Conservation (phyloP, 2,888 invertebrate genomes). For the Anarsia innoxiella region DNA sequence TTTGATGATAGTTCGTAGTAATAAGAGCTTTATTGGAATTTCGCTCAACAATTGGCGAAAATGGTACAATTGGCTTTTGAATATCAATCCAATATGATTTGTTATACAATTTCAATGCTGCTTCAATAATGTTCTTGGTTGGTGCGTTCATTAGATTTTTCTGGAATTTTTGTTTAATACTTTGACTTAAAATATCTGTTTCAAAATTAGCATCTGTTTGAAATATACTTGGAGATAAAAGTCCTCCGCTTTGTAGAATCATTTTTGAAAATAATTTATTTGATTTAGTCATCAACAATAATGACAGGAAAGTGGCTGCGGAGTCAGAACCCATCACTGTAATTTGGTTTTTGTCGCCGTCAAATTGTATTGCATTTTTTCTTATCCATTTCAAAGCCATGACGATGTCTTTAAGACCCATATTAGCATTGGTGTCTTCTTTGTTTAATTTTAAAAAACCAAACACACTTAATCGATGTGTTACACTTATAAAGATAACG, state of each 20-base stretch:
- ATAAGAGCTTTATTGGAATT: slow-evolving; percentile 39
- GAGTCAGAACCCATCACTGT: slow-evolving; percentile 60
- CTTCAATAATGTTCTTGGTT: slow-evolving; percentile 38
- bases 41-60: slow-evolving; percentile 46
- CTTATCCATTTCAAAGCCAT: slow-evolving; percentile 61
- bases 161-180: slow-evolving; percentile 31
- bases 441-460: slow-evolving; percentile 58
- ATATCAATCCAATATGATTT: slow-evolving; percentile 42
- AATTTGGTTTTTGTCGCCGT: slow-evolving; percentile 50
- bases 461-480: slow-evolving; percentile 58
- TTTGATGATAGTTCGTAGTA: slow-evolving; percentile 25
- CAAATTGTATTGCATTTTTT: slow-evolving; percentile 46
- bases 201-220: slow-evolving; percentile 38
- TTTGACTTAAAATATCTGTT: slow-evolving; percentile 32
- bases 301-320: slow-evolving; percentile 48
- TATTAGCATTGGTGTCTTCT: slow-evolving; percentile 45
- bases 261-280: slow-evolving; percentile 52
- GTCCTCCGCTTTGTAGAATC: slow-evolving; percentile 60
- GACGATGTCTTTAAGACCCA: slow-evolving; percentile 65
- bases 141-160: slow-evolving; percentile 30
- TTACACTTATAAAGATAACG: slow-evolving; percentile 11
- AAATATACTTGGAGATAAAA: slow-evolving; percentile 54
- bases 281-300: slow-evolving; percentile 46
- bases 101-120: slow-evolving; percentile 45
- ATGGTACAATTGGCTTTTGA: slow-evolving; percentile 56